phyloP scores from a whole-genome alignment of 2,888 invertebrate species.

The Agriopis leucophaearia region DNA sequence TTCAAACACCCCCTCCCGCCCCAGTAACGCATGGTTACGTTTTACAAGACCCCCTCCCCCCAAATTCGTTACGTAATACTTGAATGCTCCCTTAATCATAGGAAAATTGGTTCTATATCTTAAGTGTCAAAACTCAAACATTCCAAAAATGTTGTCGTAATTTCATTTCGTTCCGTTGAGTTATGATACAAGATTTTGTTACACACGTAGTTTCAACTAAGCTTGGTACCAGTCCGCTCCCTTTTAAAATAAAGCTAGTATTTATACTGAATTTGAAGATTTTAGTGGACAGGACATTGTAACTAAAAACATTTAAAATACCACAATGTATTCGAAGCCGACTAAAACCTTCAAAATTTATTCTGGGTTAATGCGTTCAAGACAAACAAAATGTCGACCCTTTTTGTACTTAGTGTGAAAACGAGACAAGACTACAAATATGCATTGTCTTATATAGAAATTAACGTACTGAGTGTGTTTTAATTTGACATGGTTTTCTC shows the following conservation, averaged over 20 bases:
- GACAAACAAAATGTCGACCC: neutral
- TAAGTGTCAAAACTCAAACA: no score
- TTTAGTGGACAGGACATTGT: neutral
- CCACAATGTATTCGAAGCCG: neutral
- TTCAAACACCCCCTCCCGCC: no score
- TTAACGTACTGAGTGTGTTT: no score
- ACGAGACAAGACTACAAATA: neutral
- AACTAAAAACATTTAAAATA: neutral
- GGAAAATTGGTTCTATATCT: no score
- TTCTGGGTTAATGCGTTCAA: neutral
- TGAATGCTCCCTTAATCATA: no score
- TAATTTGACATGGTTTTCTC: no score
- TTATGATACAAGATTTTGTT: neutral
- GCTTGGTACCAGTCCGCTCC: neutral
- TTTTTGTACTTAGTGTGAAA: neutral
- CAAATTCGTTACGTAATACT: no score
- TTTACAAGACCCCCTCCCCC: no score
- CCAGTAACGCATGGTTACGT: no score
- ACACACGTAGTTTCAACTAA: slow-evolving; percentile 1
- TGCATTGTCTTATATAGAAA: no score
- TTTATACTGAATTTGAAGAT: neutral
- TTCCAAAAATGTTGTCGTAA: neutral
- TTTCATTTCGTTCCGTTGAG: neutral
- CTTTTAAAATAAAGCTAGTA: neutral
- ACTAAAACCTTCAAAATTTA: neutral